Base-by-base conservation (phyloP, 2,113 vertebrate genomes). In the Saccopteryx bilineata region DNA sequence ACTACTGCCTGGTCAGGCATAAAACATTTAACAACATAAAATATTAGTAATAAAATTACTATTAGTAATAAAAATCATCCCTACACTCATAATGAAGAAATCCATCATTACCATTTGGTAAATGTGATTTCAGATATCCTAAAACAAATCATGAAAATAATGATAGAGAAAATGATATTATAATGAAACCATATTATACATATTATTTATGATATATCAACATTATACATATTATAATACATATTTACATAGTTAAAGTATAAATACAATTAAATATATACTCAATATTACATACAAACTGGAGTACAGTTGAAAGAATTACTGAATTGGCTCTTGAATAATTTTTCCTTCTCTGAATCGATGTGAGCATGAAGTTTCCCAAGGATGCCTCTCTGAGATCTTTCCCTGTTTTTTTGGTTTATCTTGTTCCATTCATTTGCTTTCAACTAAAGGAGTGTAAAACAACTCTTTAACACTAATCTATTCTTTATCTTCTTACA, bases 21-120 rank as follows among this genome's bases (percentile, higher is more conserved):
- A 93, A 71, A 68, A 58, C 14, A 95, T 26, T 31, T 66, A 60
- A 39, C 39, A 90, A 52, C 69, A 95, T 26, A 84, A 93, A 83
- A 92, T 54, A 80, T 14, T 58, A 68, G 69, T 69, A 87, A 31
- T 23, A 78, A 50, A 72, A 15, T 66, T 86, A 39, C 39, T 39
- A 39, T 39, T 39, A 39, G 39, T 39, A 39, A 39, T 39, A 54
- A 86, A 68, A 93, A 12, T 54, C 15, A 69, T n/a, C 17, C 7
- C 9, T 87, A 14, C 31, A 33, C 10, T 6, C n/a, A 24, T 52
- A 63, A 61, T 56, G 28, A 87, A 81, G 61, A 91, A 87, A 91
- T 12, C 56, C n/a, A 65, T 69, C 10, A 39, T 31, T 78, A 56
- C 8, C 21, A 91, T 65, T 75, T 76, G 12, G 13, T 17, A 71